Conservation (phyloP, 2,888 invertebrate genomes). For the Pristionchus japonicus region DNA sequence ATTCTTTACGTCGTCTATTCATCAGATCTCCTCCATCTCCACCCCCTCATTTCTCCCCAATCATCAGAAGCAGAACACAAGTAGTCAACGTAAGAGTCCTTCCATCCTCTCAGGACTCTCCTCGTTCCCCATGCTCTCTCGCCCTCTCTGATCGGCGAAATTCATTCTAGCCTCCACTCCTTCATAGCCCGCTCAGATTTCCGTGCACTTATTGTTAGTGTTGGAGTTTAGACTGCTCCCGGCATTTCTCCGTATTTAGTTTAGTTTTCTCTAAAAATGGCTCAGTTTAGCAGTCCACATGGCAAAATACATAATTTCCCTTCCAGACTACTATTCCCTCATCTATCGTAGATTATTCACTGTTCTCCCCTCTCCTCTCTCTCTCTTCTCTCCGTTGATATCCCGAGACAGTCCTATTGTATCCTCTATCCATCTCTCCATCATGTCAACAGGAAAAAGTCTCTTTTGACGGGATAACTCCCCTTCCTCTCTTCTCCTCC, state of each 20-base stretch:
- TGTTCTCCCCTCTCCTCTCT: not conserved
- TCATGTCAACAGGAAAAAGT: slow-evolving; percentile 37
- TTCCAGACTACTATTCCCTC: not conserved
- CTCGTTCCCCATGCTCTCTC: not conserved
- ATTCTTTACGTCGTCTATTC: not conserved
- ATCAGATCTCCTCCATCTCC: not conserved
- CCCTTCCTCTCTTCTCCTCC: not conserved
- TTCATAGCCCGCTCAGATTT: not conserved
- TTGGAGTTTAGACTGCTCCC: not conserved
- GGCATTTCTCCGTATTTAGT: not conserved
- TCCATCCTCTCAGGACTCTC: not conserved
- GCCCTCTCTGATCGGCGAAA: not conserved
- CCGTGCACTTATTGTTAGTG: slow-evolving; percentile 24
- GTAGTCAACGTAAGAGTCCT: not conserved
- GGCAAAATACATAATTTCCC: not conserved
- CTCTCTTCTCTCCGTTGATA: slow-evolving; percentile 1
- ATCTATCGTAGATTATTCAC: not conserved
- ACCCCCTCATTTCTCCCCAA: not conserved
- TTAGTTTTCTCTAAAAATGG: not conserved
- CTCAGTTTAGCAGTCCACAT: no score
- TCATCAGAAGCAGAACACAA: not conserved
- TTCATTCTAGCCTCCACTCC: not conserved
- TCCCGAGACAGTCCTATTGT: slow-evolving; percentile 20
- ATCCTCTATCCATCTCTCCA: slow-evolving; percentile 23
- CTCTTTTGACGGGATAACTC: slow-evolving; percentile 8